phyloP scores from a whole-genome alignment of 1,140 invertebrate genomes.

The Drosophila kanapiae region DNA sequence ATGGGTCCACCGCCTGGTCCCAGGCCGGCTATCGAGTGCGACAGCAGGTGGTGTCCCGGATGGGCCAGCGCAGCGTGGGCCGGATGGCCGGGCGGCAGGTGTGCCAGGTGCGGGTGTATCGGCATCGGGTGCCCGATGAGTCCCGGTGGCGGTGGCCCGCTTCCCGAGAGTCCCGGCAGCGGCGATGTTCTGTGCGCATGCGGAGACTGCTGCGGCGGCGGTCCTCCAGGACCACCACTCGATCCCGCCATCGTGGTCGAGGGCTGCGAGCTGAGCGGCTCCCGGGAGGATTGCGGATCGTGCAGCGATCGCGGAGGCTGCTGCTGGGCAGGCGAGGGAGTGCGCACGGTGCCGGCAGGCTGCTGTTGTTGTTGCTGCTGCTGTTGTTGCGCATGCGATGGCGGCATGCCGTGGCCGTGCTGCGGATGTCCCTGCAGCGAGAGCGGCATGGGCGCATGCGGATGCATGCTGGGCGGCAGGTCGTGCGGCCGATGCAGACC shows the following conservation, averaged over 20 bases:
- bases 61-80: conserved; percentile 78
- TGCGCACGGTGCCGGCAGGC: conserved; percentile 82
- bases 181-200: conserved; percentile 80
- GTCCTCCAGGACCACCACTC: conserved; percentile 38
- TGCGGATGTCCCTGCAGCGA: conserved; percentile 75
- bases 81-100: conserved; percentile 81
- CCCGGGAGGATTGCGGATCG: conserved; percentile 63
- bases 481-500: conserved; percentile 77
- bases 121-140: conserved; percentile 80
- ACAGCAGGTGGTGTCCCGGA: conserved; percentile 77
- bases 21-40: conserved; percentile 75
- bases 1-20: conserved; percentile 79
- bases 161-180: conserved; percentile 68
- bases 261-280: conserved; percentile 60
- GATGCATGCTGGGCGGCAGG: conserved; percentile 74
- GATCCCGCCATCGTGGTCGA: conserved; percentile 62
- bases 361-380: conserved; percentile 66
- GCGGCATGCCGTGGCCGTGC: conserved; percentile 64
- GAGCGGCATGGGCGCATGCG: conserved; percentile 72
- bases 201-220: conserved; percentile 70
- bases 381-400: conserved; percentile 79
- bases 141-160: conserved; percentile 65
- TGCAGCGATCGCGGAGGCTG: conserved; percentile 72
- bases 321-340: conserved; percentile 81
- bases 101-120: conserved; percentile 80